Base-by-base conservation (phyloP, 2,113 vertebrate species). In the Narcine bancroftii region DNA sequence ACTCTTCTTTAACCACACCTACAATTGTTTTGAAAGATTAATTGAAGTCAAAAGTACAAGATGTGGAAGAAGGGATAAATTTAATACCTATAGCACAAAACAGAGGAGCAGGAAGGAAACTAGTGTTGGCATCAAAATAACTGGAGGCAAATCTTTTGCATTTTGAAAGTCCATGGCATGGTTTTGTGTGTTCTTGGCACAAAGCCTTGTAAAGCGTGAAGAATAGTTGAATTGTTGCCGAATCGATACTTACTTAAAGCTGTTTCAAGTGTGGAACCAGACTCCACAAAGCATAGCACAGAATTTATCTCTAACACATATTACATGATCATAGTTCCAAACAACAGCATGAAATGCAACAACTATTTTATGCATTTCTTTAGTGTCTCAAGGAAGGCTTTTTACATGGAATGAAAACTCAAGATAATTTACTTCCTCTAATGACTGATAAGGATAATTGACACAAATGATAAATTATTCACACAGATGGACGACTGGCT, bases 381-480 rank as follows among this genome's bases (percentile, higher is more conserved):
- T 81, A 81, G 50, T 81, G 26, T 45, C 45, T 81, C 45, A 50
- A 81, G 45, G 29, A 81, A 81, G 29, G 26, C 47, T 81, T 81
- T 45, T 50, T 29, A 33, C 77, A 24, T 77, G 77, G 47, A 81
- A 81, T 53, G 9, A 50, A 50, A 26, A 33, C 77, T 50, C 77
- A 29, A 81, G 24, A 81, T 81, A 50, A 81, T 81, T 81, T 81
- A 53, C 33, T 81, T 81, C 47, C 77, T 81, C 45, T 81, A 81
- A 81, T 53, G 77, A 81, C 50, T 81, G 77, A 47, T 33, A 45
- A 50, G n/a, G 45, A 81, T 53, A 6, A 53, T 81, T 47, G 47
- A 81, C 45, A 47, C 77, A 81, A 50, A 11, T 81, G 77, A 81
- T 50, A 79, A 81, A 81, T 50, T 81, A 81, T 81, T 81, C 77